Percentiles rank a stretch among this genome's conserved stretches.
phyloP scores from a whole-genome alignment of 2,888 invertebrate genomes.

The Dascillus cervinus region DNA sequence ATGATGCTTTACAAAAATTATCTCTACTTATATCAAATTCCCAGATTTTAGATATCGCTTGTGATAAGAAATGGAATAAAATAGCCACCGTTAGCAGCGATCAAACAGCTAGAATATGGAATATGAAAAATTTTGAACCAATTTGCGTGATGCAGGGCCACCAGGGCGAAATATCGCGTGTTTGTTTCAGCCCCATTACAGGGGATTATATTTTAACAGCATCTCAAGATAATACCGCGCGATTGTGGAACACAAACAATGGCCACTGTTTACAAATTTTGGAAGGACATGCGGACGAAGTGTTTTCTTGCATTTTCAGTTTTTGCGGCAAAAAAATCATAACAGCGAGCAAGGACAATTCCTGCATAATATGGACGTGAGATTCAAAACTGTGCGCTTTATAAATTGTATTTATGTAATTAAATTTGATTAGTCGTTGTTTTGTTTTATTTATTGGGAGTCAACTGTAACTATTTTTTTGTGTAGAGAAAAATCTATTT shows the following conservation, averaged over 20 bases:
- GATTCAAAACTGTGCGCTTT: not conserved
- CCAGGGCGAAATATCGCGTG: conserved; percentile 1
- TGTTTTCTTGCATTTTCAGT: conserved; percentile 76
- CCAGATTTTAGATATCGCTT: conserved; percentile 1
- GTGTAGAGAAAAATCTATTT: too few species aligned
- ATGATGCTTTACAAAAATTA: too few species aligned
- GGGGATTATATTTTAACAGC: conserved; percentile 1
- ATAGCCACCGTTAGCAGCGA: conserved; percentile 1
- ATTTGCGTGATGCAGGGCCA: conserved; percentile 42
- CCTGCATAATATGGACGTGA: conserved; percentile 66
- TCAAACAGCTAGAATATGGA: not conserved
- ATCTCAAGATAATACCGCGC: conserved; percentile 69
- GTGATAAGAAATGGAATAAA: not conserved
- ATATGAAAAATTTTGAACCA: not conserved
- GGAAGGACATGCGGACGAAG: conserved; percentile 69
- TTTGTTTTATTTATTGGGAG: too few species aligned
- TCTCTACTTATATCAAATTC: not conserved
- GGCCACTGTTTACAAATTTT: conserved; percentile 66
- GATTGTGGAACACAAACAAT: conserved; percentile 43
- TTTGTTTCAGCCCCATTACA: conserved; percentile 1
- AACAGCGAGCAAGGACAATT: conserved; percentile 78
- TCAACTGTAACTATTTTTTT: too few species aligned
- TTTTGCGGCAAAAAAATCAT: conserved; percentile 71
- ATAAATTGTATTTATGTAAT: too few species aligned
- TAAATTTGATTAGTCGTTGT: too few species aligned